Conservation (phyloP, 1,140 invertebrate species). For the Hermetia illucens region DNA sequence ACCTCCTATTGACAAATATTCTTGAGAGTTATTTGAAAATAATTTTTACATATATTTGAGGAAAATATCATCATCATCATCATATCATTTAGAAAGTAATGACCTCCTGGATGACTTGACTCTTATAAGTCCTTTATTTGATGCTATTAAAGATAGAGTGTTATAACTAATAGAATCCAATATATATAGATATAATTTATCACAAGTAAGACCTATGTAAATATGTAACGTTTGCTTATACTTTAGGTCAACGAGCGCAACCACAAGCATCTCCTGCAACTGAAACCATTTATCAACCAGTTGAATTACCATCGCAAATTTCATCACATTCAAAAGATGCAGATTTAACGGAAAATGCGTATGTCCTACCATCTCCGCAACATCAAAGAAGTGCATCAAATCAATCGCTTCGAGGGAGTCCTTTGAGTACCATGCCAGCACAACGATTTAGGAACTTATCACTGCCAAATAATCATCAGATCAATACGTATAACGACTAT, state of each 20-base stretch:
- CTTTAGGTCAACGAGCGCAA: conserved; percentile 21
- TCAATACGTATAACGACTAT: conserved; percentile 9
- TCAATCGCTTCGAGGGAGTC: conserved; percentile 9
- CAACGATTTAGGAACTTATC: conserved; percentile 16
- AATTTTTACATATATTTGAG: neutral
- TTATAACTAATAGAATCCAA: neutral
- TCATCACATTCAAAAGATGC: conserved; percentile 10
- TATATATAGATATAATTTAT: too few relatives aligned
- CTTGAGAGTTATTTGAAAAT: too few relatives aligned
- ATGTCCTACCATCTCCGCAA: conserved; percentile 12
- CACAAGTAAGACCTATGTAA: conserved; percentile 1
- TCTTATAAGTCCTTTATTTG: neutral
- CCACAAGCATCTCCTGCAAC: conserved; percentile 27
- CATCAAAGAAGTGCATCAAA: conserved; percentile 14
- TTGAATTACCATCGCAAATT: conserved; percentile 10
- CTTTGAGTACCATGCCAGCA: conserved; percentile 7
- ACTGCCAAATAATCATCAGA: conserved; percentile 15
- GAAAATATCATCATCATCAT: neutral
- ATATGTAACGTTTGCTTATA: neutral
- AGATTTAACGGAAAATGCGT: conserved; percentile 9
- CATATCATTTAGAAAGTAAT: neutral
- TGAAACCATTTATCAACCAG: conserved; percentile 24
- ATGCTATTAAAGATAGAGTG: neutral
- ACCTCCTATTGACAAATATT: too few relatives aligned
- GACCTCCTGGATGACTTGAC: too few relatives aligned